Base-by-base conservation (phyloP, 2,888 invertebrate species). In the Tachystola acroxantha region DNA sequence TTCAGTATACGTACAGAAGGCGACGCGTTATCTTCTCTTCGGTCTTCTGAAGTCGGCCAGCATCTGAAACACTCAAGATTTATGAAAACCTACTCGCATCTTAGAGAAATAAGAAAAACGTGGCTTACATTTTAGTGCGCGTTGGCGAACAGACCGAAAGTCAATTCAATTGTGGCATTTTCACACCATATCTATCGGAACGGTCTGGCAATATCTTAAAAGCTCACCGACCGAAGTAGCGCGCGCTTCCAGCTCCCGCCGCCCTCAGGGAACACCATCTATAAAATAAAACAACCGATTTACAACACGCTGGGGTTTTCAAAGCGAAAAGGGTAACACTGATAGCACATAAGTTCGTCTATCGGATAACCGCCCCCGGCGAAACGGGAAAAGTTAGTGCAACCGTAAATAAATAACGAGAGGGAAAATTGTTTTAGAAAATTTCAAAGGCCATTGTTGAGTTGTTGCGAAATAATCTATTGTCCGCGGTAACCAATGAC, bases 1-100 rank as follows among this genome's bases (percentile, higher is more conserved):
- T 96, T 96, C 96, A 96, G 96, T 97, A 96, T 97, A 97, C 96
- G 96, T 96, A 94, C 95, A 96, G 95, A 96, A 95, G 93, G 95
- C 94, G 88, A 88, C 89, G 89, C 90, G 78, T 72, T 66, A 45
- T 84, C 89, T 88, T 84, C 88, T 68, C 67, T 74, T 66, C 69
- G 54, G 11, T 58, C 44, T 45, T 43, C 48, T 2, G 20, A 25
- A 10, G 9, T 9, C 25, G 7, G 2, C 11, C 27, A 11, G 27
- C 35, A 34, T 50, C 65, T 64, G 69, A 50, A 70, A 65, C 34
- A 52, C 41, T 36, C 31, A 29, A 25, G 32, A 32, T 32, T 16
- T 34, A 27, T 11, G 16, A 16, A 16, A 16, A 16, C 16, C 16
- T 16, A 16, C 6, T 6, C 6, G 6, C 16, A 16, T n/a, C n/a